Conservation (phyloP, 1,140 invertebrate genomes). For the Papilio aristodemus region DNA sequence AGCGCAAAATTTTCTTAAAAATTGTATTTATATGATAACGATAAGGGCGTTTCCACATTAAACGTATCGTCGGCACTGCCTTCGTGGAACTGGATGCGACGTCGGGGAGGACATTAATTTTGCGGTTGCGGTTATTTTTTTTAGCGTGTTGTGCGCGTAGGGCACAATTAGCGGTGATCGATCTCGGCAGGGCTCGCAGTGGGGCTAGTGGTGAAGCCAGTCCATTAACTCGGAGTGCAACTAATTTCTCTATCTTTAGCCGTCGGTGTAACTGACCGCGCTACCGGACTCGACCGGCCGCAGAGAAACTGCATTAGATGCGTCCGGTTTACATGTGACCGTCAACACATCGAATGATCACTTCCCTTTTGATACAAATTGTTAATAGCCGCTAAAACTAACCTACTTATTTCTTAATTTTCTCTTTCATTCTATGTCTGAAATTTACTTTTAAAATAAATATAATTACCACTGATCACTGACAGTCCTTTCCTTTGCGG, state of each 20-base stretch:
- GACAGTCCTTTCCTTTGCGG: too few relatives aligned
- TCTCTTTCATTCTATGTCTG: too few relatives aligned
- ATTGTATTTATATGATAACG: not conserved
- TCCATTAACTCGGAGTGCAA: constrained; percentile 67
- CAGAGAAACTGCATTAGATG: constrained; percentile 74
- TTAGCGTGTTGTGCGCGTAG: constrained; percentile 53
- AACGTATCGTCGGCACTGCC: not conserved
- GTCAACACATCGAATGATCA: constrained; percentile 53
- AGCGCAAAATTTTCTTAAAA: too few relatives aligned
- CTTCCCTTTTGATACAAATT: constrained; percentile 50
- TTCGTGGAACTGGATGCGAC: not conserved
- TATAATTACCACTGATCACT: too few relatives aligned
- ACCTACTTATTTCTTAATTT: too few relatives aligned
- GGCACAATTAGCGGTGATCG: constrained; percentile 75
- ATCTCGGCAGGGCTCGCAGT: constrained; percentile 67
- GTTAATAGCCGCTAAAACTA: not conserved
- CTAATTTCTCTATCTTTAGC: constrained; percentile 79
- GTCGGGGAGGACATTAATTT: constrained; percentile 13
- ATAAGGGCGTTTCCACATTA: not conserved
- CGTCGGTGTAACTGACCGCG: constrained; percentile 73
- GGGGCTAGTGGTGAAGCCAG: constrained; percentile 58
- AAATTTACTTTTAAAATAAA: too few relatives aligned
- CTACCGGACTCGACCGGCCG: constrained; percentile 50
- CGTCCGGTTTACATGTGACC: constrained; percentile 64
- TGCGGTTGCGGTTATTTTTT: constrained; percentile 47